Conservation (phyloP, 2,888 invertebrate species). For the Lithophane leautieri region DNA sequence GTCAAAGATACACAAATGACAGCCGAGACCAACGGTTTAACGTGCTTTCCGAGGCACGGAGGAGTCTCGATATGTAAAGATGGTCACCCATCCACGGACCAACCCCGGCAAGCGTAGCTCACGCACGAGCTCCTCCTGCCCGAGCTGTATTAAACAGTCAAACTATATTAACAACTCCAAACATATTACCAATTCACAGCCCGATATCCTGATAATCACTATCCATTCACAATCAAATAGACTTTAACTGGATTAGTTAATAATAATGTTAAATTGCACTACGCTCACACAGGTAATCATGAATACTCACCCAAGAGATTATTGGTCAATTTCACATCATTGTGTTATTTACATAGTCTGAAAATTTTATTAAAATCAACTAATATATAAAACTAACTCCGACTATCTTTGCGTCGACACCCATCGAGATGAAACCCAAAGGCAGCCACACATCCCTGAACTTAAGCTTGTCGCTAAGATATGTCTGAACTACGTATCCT, state of each 20-base stretch:
- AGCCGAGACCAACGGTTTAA: too few species aligned
- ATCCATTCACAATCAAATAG: constrained; percentile 28
- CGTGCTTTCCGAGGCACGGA: too few species aligned
- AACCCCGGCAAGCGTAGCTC: too few species aligned
- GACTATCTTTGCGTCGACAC: too few species aligned
- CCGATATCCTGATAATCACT: constrained; percentile 22
- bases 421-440: too few species aligned
- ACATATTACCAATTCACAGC: constrained; percentile 18
- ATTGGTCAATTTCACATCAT: constrained; percentile 4
- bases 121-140: too few species aligned
- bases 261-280: constrained; percentile 28
- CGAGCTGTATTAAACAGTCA: background rate
- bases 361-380: background rate
- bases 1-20: too few species aligned
- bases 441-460: too few species aligned
- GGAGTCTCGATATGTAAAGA: too few species aligned
- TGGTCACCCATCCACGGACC: too few species aligned
- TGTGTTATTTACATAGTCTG: constrained; percentile 5
- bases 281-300: constrained; percentile 1
- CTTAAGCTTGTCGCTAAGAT: too few species aligned
- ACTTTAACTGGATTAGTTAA: constrained; percentile 24
- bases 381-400: background rate
- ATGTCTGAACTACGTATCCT: too few species aligned
- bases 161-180: constrained; percentile 15
- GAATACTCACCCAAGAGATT: constrained; percentile 31